Evolutionary conservation across 2,888 invertebrate genomes (phyloP).

Genomic region (Apotomis capreana): DNA sequence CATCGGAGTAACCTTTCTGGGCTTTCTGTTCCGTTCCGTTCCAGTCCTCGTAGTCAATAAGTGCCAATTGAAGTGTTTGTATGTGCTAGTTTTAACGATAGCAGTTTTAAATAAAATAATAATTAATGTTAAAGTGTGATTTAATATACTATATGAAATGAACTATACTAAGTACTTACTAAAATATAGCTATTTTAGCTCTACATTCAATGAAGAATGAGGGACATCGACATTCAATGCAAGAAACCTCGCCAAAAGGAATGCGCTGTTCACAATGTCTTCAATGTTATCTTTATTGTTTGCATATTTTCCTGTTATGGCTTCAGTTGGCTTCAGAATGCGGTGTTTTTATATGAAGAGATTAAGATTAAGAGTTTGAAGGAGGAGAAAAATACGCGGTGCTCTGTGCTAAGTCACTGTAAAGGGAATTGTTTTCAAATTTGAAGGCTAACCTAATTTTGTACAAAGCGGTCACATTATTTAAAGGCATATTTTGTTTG

Average conservation of each 20-base stretch:
- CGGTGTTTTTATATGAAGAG: constrained; percentile 9
- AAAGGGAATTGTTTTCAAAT: background rate
- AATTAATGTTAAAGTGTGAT: no score
- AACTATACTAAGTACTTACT: background rate
- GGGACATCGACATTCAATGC: constrained; percentile 16
- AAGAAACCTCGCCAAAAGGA: constrained; percentile 14
- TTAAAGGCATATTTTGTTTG: no score
- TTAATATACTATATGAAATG: no score
- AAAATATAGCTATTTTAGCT: constrained; percentile 20
- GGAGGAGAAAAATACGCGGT: background rate
- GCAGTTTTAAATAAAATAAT: no score
- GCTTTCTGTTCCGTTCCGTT: no score
- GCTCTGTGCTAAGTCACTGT: background rate
- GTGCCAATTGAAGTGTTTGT: no score
- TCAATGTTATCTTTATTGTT: constrained; percentile 33
- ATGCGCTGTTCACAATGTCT: background rate
- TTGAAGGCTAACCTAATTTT: background rate
- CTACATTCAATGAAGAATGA: constrained; percentile 4
- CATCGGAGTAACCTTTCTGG: no score
- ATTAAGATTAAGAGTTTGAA: background rate
- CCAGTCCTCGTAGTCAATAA: no score
- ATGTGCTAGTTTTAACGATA: no score
- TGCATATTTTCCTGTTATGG: constrained; percentile 28
- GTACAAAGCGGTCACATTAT: background rate
- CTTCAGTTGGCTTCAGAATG: constrained; percentile 18